Base-by-base conservation (phyloP, 2,888 invertebrate genomes). In the Torymus aiolomorphi region DNA sequence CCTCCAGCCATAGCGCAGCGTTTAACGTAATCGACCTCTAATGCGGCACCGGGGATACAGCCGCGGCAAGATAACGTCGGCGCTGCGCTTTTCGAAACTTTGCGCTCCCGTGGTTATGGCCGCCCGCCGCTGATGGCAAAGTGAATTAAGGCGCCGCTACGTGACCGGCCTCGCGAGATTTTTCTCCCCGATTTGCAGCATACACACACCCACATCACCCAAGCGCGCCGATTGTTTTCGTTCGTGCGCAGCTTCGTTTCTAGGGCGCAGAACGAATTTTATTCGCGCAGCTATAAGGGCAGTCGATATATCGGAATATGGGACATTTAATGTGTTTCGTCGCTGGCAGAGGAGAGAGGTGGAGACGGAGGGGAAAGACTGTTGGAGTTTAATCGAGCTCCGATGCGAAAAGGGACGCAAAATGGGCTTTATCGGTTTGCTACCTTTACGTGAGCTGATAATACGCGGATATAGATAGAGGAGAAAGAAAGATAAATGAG, bases 11-110 rank as follows among this genome's bases (percentile, higher is more conserved):
- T 20, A 31, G 67, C 67, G 80, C 56, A 56, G 78, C 80, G 75
- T 81, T 83, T 78, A 84, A 82, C 82, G 81, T 83, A 84, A 85
- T 85, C 83, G 83, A 80, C 75, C 83, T 76, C 80, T 85, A 84
- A 85, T 83, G 83, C 81, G 74, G 80, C 83, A 69, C 74, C 31
- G 61, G 31, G 31, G 8, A 31, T 31, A 31, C 31, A 24, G 62
- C 49, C 54, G 73, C 63, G 73, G 67, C 12, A 10, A 66, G 67
- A 67, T 71, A 72, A 78, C 42, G 51, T n/a, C 18, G 65, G 72
- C 80, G 70, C 65, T 82, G 73, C 76, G 62, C 76, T 70, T 70
- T 76, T 70, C 69, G 16, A 42, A 69, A 54, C 67, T 57, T 66
- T 59, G n/a, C 57, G 14, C 2, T n/a, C 49, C 74, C 11, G 57